These are phyloP conservation scores for Tinamus guttatus DNA, from an alignment of 2,113 vertebrate species.

Conservation along the genomic window DNA sequence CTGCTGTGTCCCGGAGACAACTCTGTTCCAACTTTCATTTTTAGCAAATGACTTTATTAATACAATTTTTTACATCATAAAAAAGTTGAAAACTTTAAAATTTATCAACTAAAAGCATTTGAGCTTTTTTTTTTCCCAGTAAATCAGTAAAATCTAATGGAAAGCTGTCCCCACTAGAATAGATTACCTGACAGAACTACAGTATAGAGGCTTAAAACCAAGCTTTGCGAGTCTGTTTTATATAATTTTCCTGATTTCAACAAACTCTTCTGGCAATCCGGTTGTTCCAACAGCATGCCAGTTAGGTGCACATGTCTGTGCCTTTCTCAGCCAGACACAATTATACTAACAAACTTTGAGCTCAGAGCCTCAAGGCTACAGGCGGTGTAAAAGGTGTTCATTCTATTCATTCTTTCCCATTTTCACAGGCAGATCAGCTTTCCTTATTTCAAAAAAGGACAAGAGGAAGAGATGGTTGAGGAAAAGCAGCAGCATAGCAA, in stretches of 20 bases:
- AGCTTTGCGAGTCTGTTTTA: neutral
- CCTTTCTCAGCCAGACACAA: neutral
- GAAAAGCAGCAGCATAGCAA: neutral
- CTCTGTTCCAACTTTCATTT: slow-evolving; percentile 69
- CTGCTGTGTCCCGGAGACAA: slow-evolving; percentile 75
- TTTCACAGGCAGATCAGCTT: neutral
- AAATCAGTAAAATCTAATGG: neutral
- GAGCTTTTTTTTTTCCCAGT: neutral
- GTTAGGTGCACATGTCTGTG: neutral
- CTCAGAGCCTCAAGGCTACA: neutral
- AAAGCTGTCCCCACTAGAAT: neutral
- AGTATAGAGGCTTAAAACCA: neutral
- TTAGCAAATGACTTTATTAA: slow-evolving; percentile 60
- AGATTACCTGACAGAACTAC: neutral
- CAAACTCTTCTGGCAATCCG: neutral
- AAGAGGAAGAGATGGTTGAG: neutral
- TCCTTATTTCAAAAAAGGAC: neutral
- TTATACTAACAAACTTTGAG: neutral
- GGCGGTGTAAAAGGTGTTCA: neutral
- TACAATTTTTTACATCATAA: slow-evolving; percentile 33
- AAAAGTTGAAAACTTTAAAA: neutral
- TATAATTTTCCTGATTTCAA: neutral
- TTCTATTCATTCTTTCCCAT: neutral
- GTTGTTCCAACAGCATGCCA: neutral
- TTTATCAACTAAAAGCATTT: neutral